These are phyloP conservation scores for Erebia palarica DNA, from an alignment of 2,888 invertebrate genomes.

Conservation along the genomic window DNA sequence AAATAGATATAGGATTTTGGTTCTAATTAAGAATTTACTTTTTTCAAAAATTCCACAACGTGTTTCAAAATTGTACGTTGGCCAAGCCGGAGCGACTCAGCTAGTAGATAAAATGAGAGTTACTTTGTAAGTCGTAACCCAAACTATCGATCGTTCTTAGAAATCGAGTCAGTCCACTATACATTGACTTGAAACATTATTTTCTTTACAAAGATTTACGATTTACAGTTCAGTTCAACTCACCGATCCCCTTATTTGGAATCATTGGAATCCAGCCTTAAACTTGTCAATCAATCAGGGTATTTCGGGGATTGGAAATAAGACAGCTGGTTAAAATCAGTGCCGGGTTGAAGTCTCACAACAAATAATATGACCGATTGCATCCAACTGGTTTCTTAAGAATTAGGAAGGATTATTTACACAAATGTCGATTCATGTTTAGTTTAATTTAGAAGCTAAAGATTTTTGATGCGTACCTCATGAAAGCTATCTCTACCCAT, in stretches of 20 bases:
- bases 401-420: conserved; percentile 57
- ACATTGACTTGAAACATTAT: background rate
- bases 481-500: no score
- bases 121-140: no score
- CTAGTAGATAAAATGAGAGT: no score
- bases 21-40: background rate
- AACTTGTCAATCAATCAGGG: conserved; percentile 38
- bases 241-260: conserved; percentile 13
- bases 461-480: no score
- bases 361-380: conserved; percentile 53
- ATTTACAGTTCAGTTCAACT: conserved; percentile 11
- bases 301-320: conserved; percentile 31
- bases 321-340: conserved; percentile 56
- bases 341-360: conserved; percentile 47
- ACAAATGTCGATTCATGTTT: conserved; percentile 46
- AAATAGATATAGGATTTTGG: no score
- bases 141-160: no score
- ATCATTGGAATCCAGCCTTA: conserved; percentile 32
- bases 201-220: conserved; percentile 24
- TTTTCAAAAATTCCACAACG: no score
- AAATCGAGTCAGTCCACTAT: no score
- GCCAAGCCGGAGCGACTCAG: no score
- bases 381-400: conserved; percentile 60
- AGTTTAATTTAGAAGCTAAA: conserved; percentile 38
- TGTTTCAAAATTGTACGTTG: no score